These are phyloP conservation scores for Astropecten irregularis DNA, from an alignment of 53 echinoderm and acorn worm genomes.

Conservation along the genomic window DNA sequence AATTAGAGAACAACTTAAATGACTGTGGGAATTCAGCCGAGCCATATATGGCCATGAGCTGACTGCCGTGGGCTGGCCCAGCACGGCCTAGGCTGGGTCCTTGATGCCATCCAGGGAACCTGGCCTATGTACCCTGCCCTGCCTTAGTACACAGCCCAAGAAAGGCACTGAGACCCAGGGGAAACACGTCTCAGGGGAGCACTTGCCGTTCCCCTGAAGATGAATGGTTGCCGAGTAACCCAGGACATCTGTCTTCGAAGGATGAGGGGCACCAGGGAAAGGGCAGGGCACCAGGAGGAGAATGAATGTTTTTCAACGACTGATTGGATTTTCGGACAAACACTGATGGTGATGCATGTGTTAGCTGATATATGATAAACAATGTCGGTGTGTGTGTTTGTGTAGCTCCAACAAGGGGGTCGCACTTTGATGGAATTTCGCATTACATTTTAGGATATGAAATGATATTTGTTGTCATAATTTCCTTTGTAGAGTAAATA, in stretches of 20 bases:
- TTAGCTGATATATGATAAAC: neutral
- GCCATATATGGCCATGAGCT: constrained; percentile 22
- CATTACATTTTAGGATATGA: neutral
- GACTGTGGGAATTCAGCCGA: too few species aligned
- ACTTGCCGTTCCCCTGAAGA: neutral
- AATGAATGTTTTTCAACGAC: neutral
- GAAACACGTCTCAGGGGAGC: neutral
- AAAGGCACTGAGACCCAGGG: too few species aligned
- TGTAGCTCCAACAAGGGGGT: neutral
- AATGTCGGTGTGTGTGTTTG: neutral
- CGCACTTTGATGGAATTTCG: neutral
- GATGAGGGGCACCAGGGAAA: too few species aligned
- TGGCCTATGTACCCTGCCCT: neutral
- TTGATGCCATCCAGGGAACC: neutral
- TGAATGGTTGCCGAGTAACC: constrained; percentile 16
- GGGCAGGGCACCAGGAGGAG: neutral
- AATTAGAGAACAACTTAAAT: too few species aligned
- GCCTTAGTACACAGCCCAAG: neutral
- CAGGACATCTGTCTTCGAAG: constrained; percentile 34
- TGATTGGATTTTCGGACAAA: neutral
- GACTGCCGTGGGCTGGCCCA: neutral
- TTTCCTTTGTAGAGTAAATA: neutral
- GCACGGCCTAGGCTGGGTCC: neutral
- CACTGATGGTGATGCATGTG: neutral
- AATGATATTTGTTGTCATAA: neutral